These are phyloP conservation scores for Rugalucina vietnamica DNA, from an alignment of 2,888 invertebrate genomes.

Conservation along the genomic window DNA sequence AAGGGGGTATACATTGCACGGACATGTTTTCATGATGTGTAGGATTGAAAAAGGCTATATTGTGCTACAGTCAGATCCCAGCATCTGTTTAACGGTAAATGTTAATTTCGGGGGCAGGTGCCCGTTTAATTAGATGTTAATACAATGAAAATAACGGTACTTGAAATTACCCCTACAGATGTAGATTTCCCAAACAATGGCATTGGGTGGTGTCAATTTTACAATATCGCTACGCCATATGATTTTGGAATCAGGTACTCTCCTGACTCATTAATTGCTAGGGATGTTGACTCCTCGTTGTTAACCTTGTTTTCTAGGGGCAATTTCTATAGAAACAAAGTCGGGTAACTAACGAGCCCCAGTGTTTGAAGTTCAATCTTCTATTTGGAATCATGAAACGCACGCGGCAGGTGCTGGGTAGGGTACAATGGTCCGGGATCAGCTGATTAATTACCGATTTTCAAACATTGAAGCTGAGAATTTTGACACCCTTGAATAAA, in stretches of 20 bases:
- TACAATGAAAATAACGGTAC: constrained; percentile 53
- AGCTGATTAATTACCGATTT: constrained; percentile 19
- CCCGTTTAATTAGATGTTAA: neutral
- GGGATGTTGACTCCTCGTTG: constrained; percentile 34
- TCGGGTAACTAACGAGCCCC: constrained; percentile 42
- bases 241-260: neutral
- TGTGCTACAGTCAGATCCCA: constrained; percentile 47
- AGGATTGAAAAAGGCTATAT: no score
- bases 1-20: no score
- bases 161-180: constrained; percentile 9
- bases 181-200: neutral
- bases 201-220: neutral
- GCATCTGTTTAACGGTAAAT: constrained; percentile 64
- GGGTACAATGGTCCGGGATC: constrained; percentile 6
- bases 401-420: constrained; percentile 24
- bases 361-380: constrained; percentile 8
- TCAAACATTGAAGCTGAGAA: neutral
- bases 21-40: no score
- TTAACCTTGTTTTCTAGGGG: constrained; percentile 33
- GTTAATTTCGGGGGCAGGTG: constrained; percentile 35
- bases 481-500: constrained; percentile 15
- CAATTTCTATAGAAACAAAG: constrained; percentile 24
- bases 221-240: constrained; percentile 5
- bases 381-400: constrained; percentile 5
- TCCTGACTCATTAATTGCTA: constrained; percentile 44